Evolutionary conservation across 2,797 vertebrate species (phyloP), one percentile per base, ranked within the genome.

Genomic region (Pangasius sanitwongsei): DNA sequence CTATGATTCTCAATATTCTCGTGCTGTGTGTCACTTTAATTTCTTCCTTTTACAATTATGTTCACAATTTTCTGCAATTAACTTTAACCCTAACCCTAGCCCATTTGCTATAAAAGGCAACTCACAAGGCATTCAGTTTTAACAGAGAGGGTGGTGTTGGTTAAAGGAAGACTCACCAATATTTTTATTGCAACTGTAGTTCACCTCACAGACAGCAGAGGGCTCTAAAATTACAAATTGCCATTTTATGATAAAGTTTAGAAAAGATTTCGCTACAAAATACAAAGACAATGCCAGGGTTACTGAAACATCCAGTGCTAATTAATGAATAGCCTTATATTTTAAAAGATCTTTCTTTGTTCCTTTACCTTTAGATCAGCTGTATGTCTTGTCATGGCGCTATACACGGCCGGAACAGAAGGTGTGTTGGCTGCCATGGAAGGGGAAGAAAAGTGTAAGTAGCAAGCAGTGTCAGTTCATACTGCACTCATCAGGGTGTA

Each of bases 311-410:
- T 67, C 7, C 16, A 50, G 6, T 31, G 15, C 0, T 31, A 67
- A 84, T 41, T n/a, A 50, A 48, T 48, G 13, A 65, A 65, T 2
- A 7, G 28, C 2, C 18, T 83, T 67, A 12, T 65, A 18, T 67
- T 84, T 9, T 78, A 6, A 34, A 72, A 16, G 13, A n/a, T 0
- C 37, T 16, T 86, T 50, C 25, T 86, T 15, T 44, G 48, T 65
- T 7, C 23, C 25, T 61, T 77, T 80, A 12, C 55, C 69, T 89
- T 75, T 86, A 95, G 94, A 91, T 37, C 41, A 91, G 90, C 57
- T 94, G 93, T 53, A 65, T 88, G 3, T 90, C 41, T 63, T 95
- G 94, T 90, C 90, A 91, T 23, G 93, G 93, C 4, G 55, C 50
- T 1, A 92, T 92, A 3, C 89, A 16, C 23, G 61, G 80, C 1